Evolutionary conservation across 2,797 vertebrate species (phyloP), one percentile per base, ranked within the genome.

Genomic region (Lithobates pipiens): DNA sequence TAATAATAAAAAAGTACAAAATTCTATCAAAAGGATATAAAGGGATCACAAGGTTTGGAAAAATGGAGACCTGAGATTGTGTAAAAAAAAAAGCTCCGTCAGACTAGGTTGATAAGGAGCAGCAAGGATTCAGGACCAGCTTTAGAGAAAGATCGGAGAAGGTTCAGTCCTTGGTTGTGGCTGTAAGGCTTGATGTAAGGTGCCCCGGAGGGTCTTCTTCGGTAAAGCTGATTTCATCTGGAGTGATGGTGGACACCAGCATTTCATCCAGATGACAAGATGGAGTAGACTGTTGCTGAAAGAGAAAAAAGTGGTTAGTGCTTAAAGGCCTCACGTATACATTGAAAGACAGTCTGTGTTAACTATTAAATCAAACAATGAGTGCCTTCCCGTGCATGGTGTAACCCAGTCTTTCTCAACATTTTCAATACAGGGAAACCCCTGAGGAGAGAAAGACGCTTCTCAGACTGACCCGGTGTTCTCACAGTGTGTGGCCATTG

Each of bases 231-330:
- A 96, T 94, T 81, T 96, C 95, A 3, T 96, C 96, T 86, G 96
- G 91, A 0, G 96, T 95, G 90, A 97, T 95, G 0, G 93, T 91
- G 23, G 96, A 95, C 42, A 96, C 89, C 90, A 96, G 95, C 46
- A 95, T 96, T 91, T 96, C 91, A 0, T 96, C 91, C 1, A 94
- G 91, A 1, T 82, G 88, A 54, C 90, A 81, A 0, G 92, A 89
- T 0, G 89, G 84, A 57, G 87, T 83, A 8, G 78, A 89, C 82
- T 95, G 90, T 0, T 91, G 91, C 95, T 96, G 93, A 67, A 72
- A 85, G 39, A 25, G 70, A n/a, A 77, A 36, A 88, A 72, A 34
- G 39, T 39, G 39, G 39, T 39, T 39, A 39, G 39, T 39, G 39
- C 9, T 10, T 10, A 9, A 39, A 39, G 1, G 5, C 5, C 36